A percentile compares a stretch with the other conserved stretches of the same genome.
phyloP scores from a whole-genome alignment of 1,140 invertebrate genomes.

The Listronotus oregonensis region DNA sequence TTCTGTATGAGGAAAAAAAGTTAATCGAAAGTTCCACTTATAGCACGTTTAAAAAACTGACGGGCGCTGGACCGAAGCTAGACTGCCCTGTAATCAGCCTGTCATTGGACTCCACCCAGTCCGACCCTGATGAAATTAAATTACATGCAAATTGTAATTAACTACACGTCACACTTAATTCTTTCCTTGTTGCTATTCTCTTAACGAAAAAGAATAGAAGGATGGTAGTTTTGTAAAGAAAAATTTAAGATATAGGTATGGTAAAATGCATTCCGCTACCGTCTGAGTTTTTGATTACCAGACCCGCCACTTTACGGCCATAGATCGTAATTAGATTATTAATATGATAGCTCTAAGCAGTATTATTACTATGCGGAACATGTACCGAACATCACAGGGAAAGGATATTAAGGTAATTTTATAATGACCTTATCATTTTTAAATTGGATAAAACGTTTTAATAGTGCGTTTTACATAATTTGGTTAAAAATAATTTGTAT shows the following conservation, averaged over 20 bases:
- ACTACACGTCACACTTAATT: slow-evolving; percentile 37
- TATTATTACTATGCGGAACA: slow-evolving; percentile 42
- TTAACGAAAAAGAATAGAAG: slow-evolving; percentile 7
- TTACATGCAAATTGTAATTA: slow-evolving; percentile 49
- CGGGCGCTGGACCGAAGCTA: slow-evolving; percentile 31
- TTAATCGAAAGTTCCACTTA: slow-evolving; percentile 41
- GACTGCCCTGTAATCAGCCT: slow-evolving; percentile 52
- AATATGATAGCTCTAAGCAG: slow-evolving; percentile 42
- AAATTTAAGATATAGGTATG: slow-evolving; percentile 8
- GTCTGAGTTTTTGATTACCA: slow-evolving; percentile 48
- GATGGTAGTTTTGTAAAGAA: slow-evolving; percentile 28
- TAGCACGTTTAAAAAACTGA: slow-evolving; percentile 45
- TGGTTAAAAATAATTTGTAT: slow-evolving; percentile 30
- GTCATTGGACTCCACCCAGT: slow-evolving; percentile 52
- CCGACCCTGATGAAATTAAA: slow-evolving; percentile 56
- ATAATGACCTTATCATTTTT: slow-evolving; percentile 39
- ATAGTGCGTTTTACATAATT: slow-evolving; percentile 34
- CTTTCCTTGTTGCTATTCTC: slow-evolving; percentile 30
- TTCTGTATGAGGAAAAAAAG: slow-evolving; percentile 28
- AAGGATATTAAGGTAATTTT: slow-evolving; percentile 38
- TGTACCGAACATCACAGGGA: slow-evolving; percentile 31
- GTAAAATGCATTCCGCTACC: slow-evolving; percentile 44
- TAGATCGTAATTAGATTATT: slow-evolving; percentile 52
- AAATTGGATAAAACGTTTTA: slow-evolving; percentile 37
- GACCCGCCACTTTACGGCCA: slow-evolving; percentile 46